phyloP scores from a whole-genome alignment of 1,140 invertebrate genomes.

The Drosophila lini region DNA sequence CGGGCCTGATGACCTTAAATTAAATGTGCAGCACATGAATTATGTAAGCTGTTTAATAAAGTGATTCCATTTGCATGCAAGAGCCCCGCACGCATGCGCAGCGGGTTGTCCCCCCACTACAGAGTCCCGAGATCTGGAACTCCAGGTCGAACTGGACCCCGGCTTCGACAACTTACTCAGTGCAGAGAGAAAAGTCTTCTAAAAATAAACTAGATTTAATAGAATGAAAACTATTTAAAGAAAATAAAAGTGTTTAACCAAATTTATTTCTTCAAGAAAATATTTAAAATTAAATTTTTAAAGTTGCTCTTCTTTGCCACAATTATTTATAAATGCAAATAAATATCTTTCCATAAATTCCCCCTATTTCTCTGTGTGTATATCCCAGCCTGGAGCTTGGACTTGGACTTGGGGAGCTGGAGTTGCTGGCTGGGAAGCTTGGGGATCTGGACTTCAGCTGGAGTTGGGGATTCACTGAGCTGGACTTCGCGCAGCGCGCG shows the following conservation, averaged over 20 bases:
- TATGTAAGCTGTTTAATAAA: conserved; percentile 84
- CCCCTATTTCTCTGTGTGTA: neutral
- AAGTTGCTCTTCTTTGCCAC: too few relatives aligned
- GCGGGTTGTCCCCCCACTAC: conserved; percentile 59
- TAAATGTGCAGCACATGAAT: conserved; percentile 83
- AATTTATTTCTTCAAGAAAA: neutral
- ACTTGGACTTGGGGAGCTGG: conserved; percentile 3
- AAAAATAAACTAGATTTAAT: neutral
- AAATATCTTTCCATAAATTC: neutral
- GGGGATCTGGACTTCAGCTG: conserved; percentile 24
- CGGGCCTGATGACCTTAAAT: conserved; percentile 80
- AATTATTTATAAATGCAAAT: neutral
- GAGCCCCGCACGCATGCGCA: conserved; percentile 79
- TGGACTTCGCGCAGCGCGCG: conserved; percentile 68
- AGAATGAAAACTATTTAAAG: too few relatives aligned
- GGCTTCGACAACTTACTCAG: conserved; percentile 73
- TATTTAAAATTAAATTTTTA: neutral
- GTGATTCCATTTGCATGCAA: conserved; percentile 84
- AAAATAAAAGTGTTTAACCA: neutral
- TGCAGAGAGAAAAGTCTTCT: neutral
- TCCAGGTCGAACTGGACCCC: conserved; percentile 38
- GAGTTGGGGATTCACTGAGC: conserved; percentile 43
- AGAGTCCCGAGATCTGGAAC: conserved; percentile 33
- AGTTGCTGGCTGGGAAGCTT: conserved; percentile 10
- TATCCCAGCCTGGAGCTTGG: conserved; percentile 36